These are phyloP conservation scores for Polymixis flavicincta DNA, from an alignment of 2,888 invertebrate species.

Conservation along the genomic window DNA sequence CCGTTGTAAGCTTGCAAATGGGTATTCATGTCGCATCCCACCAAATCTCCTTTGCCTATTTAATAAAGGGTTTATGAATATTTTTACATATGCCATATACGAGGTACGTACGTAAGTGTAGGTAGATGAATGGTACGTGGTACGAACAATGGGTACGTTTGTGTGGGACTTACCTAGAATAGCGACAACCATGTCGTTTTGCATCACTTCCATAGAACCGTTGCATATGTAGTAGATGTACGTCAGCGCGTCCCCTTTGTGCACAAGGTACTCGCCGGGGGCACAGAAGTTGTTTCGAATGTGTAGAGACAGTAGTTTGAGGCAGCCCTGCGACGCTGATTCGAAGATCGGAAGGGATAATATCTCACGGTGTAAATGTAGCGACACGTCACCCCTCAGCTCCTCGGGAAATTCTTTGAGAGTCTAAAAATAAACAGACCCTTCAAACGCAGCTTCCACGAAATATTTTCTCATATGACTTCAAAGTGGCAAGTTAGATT, in stretches of 20 bases:
- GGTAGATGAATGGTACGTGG: conserved; percentile 4
- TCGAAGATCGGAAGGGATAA: conserved; percentile 98
- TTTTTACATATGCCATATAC: conserved; percentile 26
- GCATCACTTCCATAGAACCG: conserved; percentile 99
- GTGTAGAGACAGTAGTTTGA: conserved; percentile 97
- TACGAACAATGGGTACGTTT: conserved; percentile 43
- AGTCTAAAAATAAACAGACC: conserved; percentile 91
- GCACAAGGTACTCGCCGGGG: conserved; percentile 98
- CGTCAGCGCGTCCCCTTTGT: conserved; percentile 97
- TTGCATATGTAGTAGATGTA: conserved; percentile 99
- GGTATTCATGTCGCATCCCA: conserved; percentile 97
- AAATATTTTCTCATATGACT: conserved; percentile 47
- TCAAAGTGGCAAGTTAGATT: conserved; percentile 47
- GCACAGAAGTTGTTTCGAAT: conserved; percentile 98
- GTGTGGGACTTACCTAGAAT: conserved; percentile 94
- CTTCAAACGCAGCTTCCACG: conserved; percentile 31
- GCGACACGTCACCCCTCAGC: conserved; percentile 97
- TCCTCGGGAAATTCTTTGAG: conserved; percentile 99
- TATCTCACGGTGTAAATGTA: conserved; percentile 98
- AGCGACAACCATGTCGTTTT: conserved; percentile 98
- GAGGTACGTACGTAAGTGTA: conserved; percentile 3
- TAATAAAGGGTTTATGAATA: conserved; percentile 64
- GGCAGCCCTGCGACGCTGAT: conserved; percentile 97
- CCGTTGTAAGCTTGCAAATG: conserved; percentile 93
- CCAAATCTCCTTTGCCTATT: conserved; percentile 98